Evolutionary conservation across 2,113 vertebrate genomes (phyloP).

Genomic region (Pleuronectes platessa): DNA sequence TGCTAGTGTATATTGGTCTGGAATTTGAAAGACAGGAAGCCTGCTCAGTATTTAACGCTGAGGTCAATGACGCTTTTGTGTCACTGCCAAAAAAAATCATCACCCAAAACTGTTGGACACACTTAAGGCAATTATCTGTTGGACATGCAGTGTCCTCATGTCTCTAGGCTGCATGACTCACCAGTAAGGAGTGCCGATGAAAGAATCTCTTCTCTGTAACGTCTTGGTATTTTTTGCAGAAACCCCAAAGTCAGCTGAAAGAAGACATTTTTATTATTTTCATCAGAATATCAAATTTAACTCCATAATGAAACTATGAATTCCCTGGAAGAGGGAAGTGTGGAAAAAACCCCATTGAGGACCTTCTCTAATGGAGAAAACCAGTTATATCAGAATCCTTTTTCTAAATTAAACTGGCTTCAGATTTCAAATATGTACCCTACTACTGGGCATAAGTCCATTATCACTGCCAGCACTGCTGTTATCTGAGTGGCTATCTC

Average conservation of each 20-base stretch:
- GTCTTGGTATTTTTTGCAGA: slow-evolving; percentile 99
- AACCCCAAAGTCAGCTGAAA: slow-evolving; percentile 98
- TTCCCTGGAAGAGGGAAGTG: background rate
- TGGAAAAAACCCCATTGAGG: background rate
- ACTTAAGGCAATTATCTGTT: slow-evolving; percentile 19
- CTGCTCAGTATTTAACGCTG: background rate
- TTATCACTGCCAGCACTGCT: background rate
- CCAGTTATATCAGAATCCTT: background rate
- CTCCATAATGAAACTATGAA: background rate
- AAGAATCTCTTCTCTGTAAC: slow-evolving; percentile 97
- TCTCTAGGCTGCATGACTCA: slow-evolving; percentile 81
- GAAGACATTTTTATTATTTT: slow-evolving; percentile 59
- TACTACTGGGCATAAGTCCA: slow-evolving; percentile 1
- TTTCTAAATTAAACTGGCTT: background rate
- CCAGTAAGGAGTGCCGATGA: slow-evolving; percentile 99
- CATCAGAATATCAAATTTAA: slow-evolving; percentile 36
- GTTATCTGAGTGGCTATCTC: slow-evolving; percentile 30
- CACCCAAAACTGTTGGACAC: background rate
- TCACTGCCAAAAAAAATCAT: background rate
- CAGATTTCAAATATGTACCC: slow-evolving; percentile 13
- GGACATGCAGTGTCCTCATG: slow-evolving; percentile 16
- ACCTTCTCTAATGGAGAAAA: slow-evolving; percentile 4
- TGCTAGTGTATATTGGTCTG: background rate
- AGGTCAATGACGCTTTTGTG: slow-evolving; percentile 16
- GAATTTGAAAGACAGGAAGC: slow-evolving; percentile 6